Evolutionary conservation across 1,140 invertebrate species (phyloP), one percentile per base, ranked within the genome.

Genomic region (Ips nitidus): DNA sequence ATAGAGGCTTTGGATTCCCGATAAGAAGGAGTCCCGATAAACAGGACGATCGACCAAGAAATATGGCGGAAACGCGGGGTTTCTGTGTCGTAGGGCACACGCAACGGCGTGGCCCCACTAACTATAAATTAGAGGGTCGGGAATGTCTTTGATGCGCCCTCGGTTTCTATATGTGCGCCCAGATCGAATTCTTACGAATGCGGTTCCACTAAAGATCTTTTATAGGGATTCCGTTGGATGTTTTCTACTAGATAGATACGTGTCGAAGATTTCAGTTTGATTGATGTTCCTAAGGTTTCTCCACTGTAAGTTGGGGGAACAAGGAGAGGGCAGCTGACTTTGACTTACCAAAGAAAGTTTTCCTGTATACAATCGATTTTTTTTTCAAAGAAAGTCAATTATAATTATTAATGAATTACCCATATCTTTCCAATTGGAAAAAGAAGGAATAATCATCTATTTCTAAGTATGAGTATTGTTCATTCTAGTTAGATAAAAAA

Each of bases 21-120:
- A 71, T 71, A 71, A 71, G 65, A 64, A 69, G 57, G 56, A 36
- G 47, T 4, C 56, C 55, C 58, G 70, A 71, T 71, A 71, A 71
- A 56, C 58, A 39, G 61, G 41, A n/a, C 52, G 65, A 71, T 71
- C 70, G 66, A 53, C 58, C 41, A 66, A 71, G 70, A 71, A 69
- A 69, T 71, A 71, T 71, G 50, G 70, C 52, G 70, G 70, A 71
- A 63, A 69, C 61, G 70, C 60, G 70, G 50, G 42, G 66, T 68
- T 68, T 68, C 57, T 68, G 41, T 62, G 64, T 59, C 52, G 65
- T 57, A 50, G 65, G 50, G 58, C 70, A 57, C 70, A 71, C 70
- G 70, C 70, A 71, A 71, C 41, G 50, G 52, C 55, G 62, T 61
- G 58, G 67, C 47, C 43, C 42, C 38, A 40, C 38, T 64, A 41